Evolutionary conservation across 2,888 invertebrate genomes (phyloP), one percentile per base, ranked within the genome.

Genomic region (Pecten maximus): DNA sequence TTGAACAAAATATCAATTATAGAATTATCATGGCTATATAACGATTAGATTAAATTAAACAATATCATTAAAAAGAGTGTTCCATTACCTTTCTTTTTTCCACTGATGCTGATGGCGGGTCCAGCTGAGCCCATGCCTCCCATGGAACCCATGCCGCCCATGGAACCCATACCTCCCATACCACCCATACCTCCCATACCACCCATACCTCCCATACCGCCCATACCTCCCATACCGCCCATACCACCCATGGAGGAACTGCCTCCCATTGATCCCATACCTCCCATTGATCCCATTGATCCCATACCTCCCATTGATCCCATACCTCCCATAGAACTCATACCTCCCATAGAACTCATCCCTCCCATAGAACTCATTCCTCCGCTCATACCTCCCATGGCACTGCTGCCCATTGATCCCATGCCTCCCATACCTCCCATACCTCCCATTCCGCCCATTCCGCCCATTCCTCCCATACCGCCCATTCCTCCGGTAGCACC

Each of bases 141-240:
- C 48, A 48, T 48, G 15, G 23, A 19, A 23, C 54, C 54, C 54
- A 54, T 54, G 19, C 54, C 54, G 19, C 54, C 54, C 54, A 54
- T 54, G 23, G n/a, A 54, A 3, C n/a, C n/a, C n/a, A 19, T n/a
- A n/a, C 54, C 54, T n/a, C 54, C 54, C 54, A 54, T 54, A 54
- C 54, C 54, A n/a, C 54, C 54, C 54, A 54, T 54, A 54, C 54
- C 54, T 23, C 54, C 54, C 60, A 60, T 60, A n/a, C 60, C 60
- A n/a, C 3, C 4, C 60, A 60, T 60, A 60, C 60, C 23, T 23
- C 60, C 60, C 60, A 60, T 60, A 6, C 23, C 16, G n/a, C n/a
- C 12, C 44, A 44, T 60, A 23, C 60, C 60, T 60, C 60, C 60
- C 60, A 60, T 60, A 16, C 23, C 19, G 23, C 60, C 60, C 60